These are phyloP conservation scores for Polypterus senegalus DNA, from an alignment of 2,113 vertebrate genomes.

Conservation along the genomic window DNA sequence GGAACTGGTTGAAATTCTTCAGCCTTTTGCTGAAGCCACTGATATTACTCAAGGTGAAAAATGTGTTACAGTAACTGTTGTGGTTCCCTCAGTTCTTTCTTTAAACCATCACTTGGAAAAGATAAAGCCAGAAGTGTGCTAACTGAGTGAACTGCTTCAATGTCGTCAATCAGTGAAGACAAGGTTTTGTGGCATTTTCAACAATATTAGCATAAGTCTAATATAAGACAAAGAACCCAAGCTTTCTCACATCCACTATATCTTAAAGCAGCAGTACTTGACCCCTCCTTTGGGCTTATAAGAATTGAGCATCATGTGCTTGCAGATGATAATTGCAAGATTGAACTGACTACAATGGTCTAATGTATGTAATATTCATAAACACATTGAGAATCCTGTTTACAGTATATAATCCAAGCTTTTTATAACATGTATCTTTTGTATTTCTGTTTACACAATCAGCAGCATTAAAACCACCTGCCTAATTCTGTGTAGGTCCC, in stretches of 20 bases:
- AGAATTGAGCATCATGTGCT: conserved; percentile 15
- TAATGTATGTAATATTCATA: not conserved
- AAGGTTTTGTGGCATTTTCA: conserved; percentile 8
- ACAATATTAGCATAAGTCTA: conserved; percentile 7
- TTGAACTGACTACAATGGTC: conserved; percentile 6
- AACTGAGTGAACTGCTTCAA: conserved; percentile 8
- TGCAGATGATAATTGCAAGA: conserved; percentile 5
- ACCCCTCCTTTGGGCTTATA: conserved; percentile 12
- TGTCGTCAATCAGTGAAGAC: conserved; percentile 4
- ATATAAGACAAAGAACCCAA: not conserved
- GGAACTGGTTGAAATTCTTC: conserved; percentile 15
- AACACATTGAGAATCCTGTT: no score
- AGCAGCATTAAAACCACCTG: not conserved
- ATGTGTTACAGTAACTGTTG: conserved; percentile 12
- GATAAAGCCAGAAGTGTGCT: conserved; percentile 3
- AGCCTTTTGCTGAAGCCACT: conserved; percentile 18
- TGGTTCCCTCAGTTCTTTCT: conserved; percentile 11
- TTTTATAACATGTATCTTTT: not conserved
- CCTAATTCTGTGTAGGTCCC: not conserved
- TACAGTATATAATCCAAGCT: not conserved
- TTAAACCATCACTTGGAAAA: conserved; percentile 19
- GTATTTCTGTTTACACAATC: not conserved
- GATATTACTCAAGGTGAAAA: conserved; percentile 17
- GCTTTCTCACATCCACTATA: conserved; percentile 8
- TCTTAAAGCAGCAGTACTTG: conserved; percentile 12